These are phyloP conservation scores for Drosophila anceps DNA, from an alignment of 2,888 invertebrate genomes.

Conservation along the genomic window DNA sequence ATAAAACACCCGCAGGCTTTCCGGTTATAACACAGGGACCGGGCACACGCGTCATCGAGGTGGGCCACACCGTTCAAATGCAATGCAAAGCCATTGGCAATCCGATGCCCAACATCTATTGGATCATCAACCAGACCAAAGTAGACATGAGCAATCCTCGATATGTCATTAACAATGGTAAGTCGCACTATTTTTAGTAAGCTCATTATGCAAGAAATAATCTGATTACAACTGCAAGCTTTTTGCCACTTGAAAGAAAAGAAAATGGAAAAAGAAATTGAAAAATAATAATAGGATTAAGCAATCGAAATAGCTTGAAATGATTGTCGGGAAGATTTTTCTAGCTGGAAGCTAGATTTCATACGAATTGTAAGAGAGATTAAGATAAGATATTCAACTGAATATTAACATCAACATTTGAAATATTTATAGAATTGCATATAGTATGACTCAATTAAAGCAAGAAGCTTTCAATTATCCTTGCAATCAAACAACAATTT, in stretches of 20 bases:
- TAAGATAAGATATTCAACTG: background rate
- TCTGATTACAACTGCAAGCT: background rate
- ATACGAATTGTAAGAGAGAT: background rate
- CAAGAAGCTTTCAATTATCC: background rate
- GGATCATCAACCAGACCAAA: conserved; percentile 97
- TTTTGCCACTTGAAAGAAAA: background rate
- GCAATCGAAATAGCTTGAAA: background rate
- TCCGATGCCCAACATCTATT: conserved; percentile 93
- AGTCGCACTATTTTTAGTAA: conserved; percentile 79
- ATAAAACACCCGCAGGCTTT: conserved; percentile 96
- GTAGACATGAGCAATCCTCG: conserved; percentile 94
- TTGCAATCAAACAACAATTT: background rate
- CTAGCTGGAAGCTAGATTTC: background rate
- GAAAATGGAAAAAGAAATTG: background rate
- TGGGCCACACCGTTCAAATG: conserved; percentile 95
- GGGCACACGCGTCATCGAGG: conserved; percentile 97
- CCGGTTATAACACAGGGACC: conserved; percentile 95
- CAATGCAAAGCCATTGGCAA: conserved; percentile 95
- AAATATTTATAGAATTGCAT: background rate
- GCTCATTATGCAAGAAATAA: background rate
- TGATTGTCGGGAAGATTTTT: background rate
- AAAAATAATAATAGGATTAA: background rate
- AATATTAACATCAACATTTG: background rate
- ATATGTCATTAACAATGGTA: conserved; percentile 93
- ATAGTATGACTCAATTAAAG: background rate